These are phyloP conservation scores for Hafferia zeledoni DNA, from an alignment of 2,797 vertebrate genomes.

Conservation along the genomic window DNA sequence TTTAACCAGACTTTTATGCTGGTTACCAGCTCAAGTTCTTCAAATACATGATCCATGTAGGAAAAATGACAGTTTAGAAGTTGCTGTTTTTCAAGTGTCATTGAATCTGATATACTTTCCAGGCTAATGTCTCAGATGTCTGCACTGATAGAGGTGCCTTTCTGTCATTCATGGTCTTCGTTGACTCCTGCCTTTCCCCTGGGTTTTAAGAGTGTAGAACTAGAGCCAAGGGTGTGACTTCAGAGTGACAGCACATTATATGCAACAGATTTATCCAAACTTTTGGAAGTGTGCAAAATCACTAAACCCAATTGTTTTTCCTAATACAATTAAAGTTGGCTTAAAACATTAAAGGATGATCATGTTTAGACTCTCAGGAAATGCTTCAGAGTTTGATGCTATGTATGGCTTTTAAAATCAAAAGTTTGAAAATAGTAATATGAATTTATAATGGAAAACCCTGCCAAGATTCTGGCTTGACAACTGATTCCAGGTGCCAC, in stretches of 20 bases:
- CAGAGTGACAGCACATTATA: neutral
- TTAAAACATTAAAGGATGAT: neutral
- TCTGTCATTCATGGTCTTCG: neutral
- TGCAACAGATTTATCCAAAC: neutral
- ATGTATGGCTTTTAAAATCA: neutral
- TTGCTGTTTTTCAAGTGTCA: neutral
- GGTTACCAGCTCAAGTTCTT: neutral
- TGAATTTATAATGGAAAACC: constrained; percentile 4
- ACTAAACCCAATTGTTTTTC: neutral
- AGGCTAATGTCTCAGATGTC: neutral
- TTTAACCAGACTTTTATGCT: neutral
- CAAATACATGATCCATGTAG: accelerated
- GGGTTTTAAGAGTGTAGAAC: neutral
- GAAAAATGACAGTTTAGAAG: neutral
- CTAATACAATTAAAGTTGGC: neutral
- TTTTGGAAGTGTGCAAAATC: neutral
- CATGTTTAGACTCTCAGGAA: neutral
- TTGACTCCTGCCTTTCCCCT: neutral
- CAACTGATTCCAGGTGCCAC: neutral
- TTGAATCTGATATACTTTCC: neutral
- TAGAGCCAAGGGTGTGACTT: neutral
- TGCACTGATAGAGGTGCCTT: neutral
- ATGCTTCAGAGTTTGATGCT: neutral
- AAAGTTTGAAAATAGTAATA: neutral
- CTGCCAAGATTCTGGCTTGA: neutral